These are phyloP conservation scores for Drosophila neocordata DNA, from an alignment of 1,140 invertebrate genomes.

Conservation along the genomic window DNA sequence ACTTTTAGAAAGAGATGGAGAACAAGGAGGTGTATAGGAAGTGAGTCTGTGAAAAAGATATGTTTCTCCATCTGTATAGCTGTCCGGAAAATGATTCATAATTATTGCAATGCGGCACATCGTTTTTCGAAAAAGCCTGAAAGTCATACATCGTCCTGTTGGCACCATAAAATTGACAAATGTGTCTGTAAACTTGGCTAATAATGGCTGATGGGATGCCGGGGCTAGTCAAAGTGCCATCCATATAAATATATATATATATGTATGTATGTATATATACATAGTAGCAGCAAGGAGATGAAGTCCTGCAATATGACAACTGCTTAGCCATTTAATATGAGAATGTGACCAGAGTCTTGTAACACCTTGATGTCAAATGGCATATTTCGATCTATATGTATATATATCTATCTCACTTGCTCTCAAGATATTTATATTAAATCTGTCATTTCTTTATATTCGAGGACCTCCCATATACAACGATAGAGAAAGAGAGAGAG, in stretches of 20 bases:
- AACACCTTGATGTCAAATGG: constrained; percentile 4
- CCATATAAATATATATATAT: neutral
- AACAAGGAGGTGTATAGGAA: too few species aligned
- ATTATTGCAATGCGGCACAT: constrained; percentile 78
- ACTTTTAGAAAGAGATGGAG: neutral
- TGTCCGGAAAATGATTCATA: constrained; percentile 72
- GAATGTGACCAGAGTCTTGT: neutral
- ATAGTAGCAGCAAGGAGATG: too few species aligned
- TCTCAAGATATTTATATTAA: neutral
- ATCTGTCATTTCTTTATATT: neutral
- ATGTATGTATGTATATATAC: too few species aligned
- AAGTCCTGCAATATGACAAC: constrained; percentile 2
- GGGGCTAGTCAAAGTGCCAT: constrained; percentile 28
- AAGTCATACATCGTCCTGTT: constrained; percentile 60
- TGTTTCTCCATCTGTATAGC: constrained; percentile 16
- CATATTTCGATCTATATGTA: neutral
- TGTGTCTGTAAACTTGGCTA: constrained; percentile 82
- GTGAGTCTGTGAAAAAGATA: too few species aligned
- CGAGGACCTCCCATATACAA: constrained; percentile 30
- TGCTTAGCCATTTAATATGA: neutral
- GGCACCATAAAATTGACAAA: constrained; percentile 82
- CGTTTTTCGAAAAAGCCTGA: constrained; percentile 37
- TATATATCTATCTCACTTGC: too few species aligned
- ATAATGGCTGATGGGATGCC: constrained; percentile 52
- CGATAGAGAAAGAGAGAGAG: neutral